Percentiles rank a stretch among this genome's conserved stretches.
Conservation (phyloP, 1,140 invertebrate species). For the Fopius arisanus region DNA sequence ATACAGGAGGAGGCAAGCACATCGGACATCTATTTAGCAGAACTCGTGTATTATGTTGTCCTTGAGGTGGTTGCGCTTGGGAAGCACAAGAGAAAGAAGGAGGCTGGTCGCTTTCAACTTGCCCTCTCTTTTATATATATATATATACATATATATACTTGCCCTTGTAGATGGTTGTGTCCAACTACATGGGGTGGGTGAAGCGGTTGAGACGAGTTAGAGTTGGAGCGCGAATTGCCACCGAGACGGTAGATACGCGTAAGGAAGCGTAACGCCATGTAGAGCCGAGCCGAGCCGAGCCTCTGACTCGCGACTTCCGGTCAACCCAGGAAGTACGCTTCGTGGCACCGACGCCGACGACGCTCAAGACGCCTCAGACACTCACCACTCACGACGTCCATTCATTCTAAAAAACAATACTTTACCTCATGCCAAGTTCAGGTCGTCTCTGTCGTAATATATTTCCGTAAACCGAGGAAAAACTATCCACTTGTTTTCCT, state of each 20-base stretch:
- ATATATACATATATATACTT: neutral
- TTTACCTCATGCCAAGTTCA: constrained; percentile 8
- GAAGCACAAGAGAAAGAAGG: constrained; percentile 28
- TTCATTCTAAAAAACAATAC: constrained; percentile 32
- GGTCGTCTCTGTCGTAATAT: neutral
- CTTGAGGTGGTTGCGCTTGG: constrained; percentile 50
- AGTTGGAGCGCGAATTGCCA: constrained; percentile 42
- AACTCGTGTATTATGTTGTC: constrained; percentile 30
- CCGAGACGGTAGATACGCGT: constrained; percentile 52
- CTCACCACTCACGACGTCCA: constrained; percentile 41
- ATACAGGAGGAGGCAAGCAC: neutral
- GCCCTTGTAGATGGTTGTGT: neutral
- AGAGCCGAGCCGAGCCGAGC: constrained; percentile 52
- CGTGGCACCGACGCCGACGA: constrained; percentile 47
- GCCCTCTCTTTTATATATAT: neutral
- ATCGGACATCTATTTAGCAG: neutral
- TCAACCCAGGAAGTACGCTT: constrained; percentile 57
- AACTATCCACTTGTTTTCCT: neutral
- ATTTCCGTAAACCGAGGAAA: neutral
- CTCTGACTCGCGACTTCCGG: constrained; percentile 58
- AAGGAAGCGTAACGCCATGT: constrained; percentile 56
- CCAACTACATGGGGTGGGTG: neutral
- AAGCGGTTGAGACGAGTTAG: neutral
- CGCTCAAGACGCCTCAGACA: constrained; percentile 41
- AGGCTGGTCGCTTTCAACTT: neutral